Evolutionary conservation across 2,797 vertebrate species (phyloP).

Genomic region (Smutsia temminckii): DNA sequence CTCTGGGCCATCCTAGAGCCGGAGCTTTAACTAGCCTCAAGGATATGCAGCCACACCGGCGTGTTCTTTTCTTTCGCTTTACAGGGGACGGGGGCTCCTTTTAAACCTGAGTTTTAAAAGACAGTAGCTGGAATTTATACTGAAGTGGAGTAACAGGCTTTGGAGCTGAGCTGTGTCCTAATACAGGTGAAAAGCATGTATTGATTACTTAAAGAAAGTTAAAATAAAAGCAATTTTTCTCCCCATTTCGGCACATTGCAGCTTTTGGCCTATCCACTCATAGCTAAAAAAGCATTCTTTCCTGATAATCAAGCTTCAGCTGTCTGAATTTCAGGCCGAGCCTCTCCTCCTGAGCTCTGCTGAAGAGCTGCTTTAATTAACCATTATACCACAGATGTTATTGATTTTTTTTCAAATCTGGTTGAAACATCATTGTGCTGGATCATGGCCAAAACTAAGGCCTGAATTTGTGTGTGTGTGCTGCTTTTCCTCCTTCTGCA

Average conservation of each 20-base stretch:
- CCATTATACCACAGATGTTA: slow-evolving; percentile 99
- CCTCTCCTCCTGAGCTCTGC: slow-evolving; percentile 98
- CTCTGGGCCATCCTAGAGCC: not conserved
- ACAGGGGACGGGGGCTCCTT: slow-evolving; percentile 56
- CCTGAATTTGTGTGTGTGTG: slow-evolving; percentile 85
- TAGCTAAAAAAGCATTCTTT: slow-evolving; percentile 99
- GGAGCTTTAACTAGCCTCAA: slow-evolving; percentile 58
- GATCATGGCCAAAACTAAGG: slow-evolving; percentile 91
- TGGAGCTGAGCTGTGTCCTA: slow-evolving; percentile 78
- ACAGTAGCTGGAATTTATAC: slow-evolving; percentile 79
- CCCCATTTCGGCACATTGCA: slow-evolving; percentile 91
- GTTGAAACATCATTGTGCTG: slow-evolving; percentile 93
- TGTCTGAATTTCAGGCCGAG: slow-evolving; percentile 96
- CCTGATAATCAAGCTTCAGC: slow-evolving; percentile 99
- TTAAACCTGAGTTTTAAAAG: slow-evolving; percentile 79
- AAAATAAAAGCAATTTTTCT: slow-evolving; percentile 88
- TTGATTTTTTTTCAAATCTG: slow-evolving; percentile 96
- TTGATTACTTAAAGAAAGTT: slow-evolving; percentile 91
- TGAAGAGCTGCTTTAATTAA: slow-evolving; percentile 99
- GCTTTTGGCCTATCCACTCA: slow-evolving; percentile 97
- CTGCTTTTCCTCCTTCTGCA: slow-evolving; percentile 96
- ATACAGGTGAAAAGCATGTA: slow-evolving; percentile 87
- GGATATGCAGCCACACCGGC: slow-evolving; percentile 54
- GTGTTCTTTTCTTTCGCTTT: slow-evolving; percentile 53
- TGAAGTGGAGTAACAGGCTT: slow-evolving; percentile 79